Evolutionary conservation across 2,797 vertebrate species (phyloP).

Genomic region (Myotis pilosus): DNA sequence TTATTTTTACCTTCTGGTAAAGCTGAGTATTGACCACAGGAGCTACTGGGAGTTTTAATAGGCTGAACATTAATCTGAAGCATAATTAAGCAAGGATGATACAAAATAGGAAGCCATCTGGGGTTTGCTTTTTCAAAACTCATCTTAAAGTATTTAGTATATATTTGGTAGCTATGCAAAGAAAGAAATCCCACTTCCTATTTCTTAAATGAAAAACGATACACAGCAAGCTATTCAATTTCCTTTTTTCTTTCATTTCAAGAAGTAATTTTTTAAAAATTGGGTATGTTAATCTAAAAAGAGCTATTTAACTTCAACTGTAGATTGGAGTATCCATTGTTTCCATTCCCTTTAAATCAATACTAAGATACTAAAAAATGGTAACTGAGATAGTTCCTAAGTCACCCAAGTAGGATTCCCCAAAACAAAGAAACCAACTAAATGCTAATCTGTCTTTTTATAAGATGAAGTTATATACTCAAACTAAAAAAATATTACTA

Average conservation of each 20-base stretch:
- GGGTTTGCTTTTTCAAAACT: constrained; percentile 6
- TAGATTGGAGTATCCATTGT: constrained; percentile 21
- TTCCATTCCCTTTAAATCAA: constrained; percentile 45
- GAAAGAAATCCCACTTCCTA: constrained; percentile 25
- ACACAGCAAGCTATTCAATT: constrained; percentile 22
- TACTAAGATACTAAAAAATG: constrained; percentile 47
- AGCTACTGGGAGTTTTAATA: constrained; percentile 1
- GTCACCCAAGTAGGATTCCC: background rate
- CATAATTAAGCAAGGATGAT: constrained; percentile 15
- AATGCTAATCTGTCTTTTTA: constrained; percentile 13
- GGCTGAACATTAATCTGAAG: constrained; percentile 11
- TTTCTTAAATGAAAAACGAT: constrained; percentile 58
- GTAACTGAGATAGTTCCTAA: constrained; percentile 49
- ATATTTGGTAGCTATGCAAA: background rate
- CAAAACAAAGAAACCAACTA: constrained; percentile 53
- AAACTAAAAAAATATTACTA: constrained; percentile 32
- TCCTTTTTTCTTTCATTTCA: background rate
- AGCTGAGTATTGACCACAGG: background rate
- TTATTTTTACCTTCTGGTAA: constrained; percentile 52
- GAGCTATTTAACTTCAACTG: constrained; percentile 22
- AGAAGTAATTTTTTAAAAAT: constrained; percentile 18
- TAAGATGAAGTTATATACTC: constrained; percentile 12
- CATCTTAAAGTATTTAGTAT: constrained; percentile 23
- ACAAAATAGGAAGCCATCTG: constrained; percentile 10
- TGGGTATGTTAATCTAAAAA: constrained; percentile 5